These are phyloP conservation scores for Synergus umbraculus DNA, from an alignment of 2,888 invertebrate species.

Conservation along the genomic window DNA sequence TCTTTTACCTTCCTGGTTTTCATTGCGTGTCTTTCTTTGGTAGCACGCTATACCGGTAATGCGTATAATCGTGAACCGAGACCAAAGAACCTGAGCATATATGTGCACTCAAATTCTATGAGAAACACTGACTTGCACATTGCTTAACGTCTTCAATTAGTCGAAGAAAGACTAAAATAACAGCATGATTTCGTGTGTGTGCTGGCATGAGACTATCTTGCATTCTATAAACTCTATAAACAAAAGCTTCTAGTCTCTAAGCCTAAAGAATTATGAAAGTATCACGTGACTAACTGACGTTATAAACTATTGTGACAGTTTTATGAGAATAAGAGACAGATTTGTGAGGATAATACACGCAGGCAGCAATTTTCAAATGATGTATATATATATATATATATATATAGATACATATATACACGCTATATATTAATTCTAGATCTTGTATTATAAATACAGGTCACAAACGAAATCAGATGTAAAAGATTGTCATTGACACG, in stretches of 20 bases:
- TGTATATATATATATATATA: not conserved
- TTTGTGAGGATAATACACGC: slow-evolving; percentile 39
- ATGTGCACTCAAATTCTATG: not conserved
- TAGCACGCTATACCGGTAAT: slow-evolving; percentile 15
- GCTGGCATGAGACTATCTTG: not conserved
- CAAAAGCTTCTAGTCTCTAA: slow-evolving; percentile 7
- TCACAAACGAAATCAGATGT: slow-evolving; percentile 11
- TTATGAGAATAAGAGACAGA: slow-evolving; percentile 38
- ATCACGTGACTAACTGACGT: slow-evolving; percentile 31
- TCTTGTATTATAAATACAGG: slow-evolving; percentile 17
- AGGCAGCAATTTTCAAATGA: slow-evolving; percentile 21
- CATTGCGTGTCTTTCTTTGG: slow-evolving; percentile 4
- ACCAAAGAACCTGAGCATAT: not conserved
- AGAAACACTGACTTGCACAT: not conserved
- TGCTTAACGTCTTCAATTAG: slow-evolving; percentile 8
- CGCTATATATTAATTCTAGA: slow-evolving; percentile 28
- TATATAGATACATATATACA: not conserved
- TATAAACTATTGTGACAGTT: slow-evolving; percentile 41
- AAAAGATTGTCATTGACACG: slow-evolving; percentile 30
- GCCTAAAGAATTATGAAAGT: slow-evolving; percentile 7
- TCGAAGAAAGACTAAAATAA: not conserved
- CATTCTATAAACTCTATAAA: slow-evolving; percentile 6
- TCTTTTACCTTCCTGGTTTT: slow-evolving; percentile 32
- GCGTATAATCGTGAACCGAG: slow-evolving; percentile 23
- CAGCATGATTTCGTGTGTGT: not conserved